Conservation (phyloP, 1,140 invertebrate species). For the Sinella curviseta region DNA sequence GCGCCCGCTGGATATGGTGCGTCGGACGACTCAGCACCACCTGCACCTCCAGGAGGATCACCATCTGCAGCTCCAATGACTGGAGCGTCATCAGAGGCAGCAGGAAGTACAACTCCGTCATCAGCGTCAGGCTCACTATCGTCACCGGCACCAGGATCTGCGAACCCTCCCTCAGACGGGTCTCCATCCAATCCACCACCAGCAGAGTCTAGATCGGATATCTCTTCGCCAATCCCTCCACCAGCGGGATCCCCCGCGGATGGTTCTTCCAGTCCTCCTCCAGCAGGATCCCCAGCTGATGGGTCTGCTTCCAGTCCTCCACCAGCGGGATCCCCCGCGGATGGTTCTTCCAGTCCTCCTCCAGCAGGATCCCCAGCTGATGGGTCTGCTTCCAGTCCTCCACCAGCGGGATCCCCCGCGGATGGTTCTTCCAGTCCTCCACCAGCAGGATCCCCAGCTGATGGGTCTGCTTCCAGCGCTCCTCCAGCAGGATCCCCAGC, state of each 20-base stretch:
- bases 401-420: not conserved
- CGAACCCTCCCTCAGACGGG: not conserved
- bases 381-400: not conserved
- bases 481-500: not conserved
- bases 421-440: not conserved
- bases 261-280: not conserved
- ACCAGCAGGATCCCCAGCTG: not conserved
- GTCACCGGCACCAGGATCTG: not conserved
- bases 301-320: not conserved
- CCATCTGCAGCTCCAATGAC: not conserved
- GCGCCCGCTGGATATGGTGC: not conserved
- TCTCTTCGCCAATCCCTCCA: not conserved
- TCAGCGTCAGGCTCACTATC: not conserved
- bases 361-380: not conserved
- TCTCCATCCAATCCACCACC: not conserved
- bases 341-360: not conserved
- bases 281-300: no score
- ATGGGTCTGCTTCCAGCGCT: not conserved
- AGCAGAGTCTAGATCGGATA: no score
- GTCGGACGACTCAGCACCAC: not conserved
- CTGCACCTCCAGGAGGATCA: not conserved
- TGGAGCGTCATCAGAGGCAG: not conserved
- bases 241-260: not conserved
- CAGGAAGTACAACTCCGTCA: no score
- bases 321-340: not conserved